Conservation (phyloP, 2,797 vertebrate species). For the Gobio occitaniae region DNA sequence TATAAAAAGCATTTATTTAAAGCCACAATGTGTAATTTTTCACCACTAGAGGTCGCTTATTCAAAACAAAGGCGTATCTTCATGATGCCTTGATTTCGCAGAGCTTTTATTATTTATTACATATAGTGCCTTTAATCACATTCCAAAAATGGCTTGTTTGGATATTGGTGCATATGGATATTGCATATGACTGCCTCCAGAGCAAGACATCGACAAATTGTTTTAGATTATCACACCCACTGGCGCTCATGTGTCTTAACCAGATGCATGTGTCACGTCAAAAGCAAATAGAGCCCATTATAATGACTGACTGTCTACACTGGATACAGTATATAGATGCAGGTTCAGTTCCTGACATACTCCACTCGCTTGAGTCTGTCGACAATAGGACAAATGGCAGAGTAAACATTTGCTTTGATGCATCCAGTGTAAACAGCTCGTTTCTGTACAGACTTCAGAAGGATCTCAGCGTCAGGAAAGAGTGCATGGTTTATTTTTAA, state of each 20-base stretch:
- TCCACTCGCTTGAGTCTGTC: neutral
- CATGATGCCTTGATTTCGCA: no score
- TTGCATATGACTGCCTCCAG: neutral
- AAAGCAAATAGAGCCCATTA: neutral
- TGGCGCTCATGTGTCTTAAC: neutral
- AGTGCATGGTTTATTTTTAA: no score
- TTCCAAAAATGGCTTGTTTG: neutral
- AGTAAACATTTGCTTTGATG: neutral
- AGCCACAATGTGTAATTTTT: no score
- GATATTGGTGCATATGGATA: neutral
- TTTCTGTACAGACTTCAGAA: no score
- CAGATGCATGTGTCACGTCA: neutral
- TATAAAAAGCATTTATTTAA: neutral
- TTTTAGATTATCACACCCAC: neutral
- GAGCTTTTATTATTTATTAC: no score
- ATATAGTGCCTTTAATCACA: neutral
- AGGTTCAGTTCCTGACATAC: neutral
- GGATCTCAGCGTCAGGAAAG: no score
- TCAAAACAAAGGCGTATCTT: no score
- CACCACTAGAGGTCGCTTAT: no score
- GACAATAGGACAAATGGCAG: neutral
- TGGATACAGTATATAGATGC: neutral
- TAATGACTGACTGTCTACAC: neutral
- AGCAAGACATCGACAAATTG: neutral
- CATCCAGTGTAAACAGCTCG: no score